Evolutionary conservation across 2,797 vertebrate genomes (phyloP).

Genomic region (Semaprochilodus insignis): DNA sequence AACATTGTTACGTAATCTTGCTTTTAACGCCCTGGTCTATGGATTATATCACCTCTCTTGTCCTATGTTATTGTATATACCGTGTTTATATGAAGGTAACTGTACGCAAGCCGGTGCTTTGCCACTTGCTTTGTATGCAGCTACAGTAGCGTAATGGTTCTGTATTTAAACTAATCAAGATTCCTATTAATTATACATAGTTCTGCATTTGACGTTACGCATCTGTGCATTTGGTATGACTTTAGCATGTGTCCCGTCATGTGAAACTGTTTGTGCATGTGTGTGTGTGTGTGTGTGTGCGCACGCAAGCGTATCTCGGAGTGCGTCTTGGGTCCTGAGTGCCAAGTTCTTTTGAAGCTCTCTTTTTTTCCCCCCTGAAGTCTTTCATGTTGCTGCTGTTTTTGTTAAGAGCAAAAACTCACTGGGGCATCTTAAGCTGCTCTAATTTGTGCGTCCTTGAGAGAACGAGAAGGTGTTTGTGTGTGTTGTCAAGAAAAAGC

Average conservation of each 20-base stretch:
- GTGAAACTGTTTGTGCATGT: background rate
- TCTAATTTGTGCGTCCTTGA: conserved; percentile 52
- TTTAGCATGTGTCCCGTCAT: background rate
- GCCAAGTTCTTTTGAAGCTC: conserved; percentile 33
- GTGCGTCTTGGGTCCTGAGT: background rate
- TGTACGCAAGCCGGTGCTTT: too few species aligned
- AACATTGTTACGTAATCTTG: too few species aligned
- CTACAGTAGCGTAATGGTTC: too few species aligned
- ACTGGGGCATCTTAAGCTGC: conserved; percentile 36
- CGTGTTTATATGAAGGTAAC: too few species aligned
- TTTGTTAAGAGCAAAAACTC: conserved; percentile 50
- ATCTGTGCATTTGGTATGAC: background rate
- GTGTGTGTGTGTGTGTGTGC: background rate
- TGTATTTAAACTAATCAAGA: background rate
- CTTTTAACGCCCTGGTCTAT: too few species aligned
- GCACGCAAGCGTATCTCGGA: background rate
- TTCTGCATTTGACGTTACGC: background rate
- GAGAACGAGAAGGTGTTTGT: conserved; percentile 43
- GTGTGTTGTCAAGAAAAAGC: conserved; percentile 30
- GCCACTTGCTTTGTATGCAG: too few species aligned
- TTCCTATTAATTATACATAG: background rate
- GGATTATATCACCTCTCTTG: too few species aligned
- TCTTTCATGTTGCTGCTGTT: conserved; percentile 49
- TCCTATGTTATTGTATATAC: too few species aligned
- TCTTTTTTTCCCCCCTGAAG: background rate